Evolutionary conservation across 2,888 invertebrate species (phyloP).

Genomic region (Cyaniris semiargus): DNA sequence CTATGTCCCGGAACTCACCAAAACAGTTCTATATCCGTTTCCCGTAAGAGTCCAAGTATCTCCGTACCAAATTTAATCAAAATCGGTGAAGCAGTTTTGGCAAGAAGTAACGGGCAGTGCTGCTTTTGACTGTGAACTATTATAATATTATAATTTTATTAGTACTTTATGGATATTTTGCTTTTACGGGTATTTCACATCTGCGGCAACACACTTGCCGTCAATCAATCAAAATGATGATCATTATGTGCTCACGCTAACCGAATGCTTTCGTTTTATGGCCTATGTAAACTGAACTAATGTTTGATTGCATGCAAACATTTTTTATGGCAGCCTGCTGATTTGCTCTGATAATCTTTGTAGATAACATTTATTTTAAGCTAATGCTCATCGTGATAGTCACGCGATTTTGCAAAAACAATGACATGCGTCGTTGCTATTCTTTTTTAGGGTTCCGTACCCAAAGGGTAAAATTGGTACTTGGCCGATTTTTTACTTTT

Average conservation of each 20-base stretch:
- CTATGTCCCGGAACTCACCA: too few species aligned
- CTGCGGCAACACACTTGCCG: background rate
- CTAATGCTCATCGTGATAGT: background rate
- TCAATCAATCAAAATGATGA: background rate
- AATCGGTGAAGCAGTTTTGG: background rate
- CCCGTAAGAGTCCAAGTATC: too few species aligned
- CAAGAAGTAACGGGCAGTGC: too few species aligned
- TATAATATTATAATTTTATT: too few species aligned
- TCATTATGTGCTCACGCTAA: background rate
- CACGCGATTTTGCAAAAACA: background rate
- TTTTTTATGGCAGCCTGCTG: slow-evolving; percentile 1
- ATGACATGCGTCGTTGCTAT: background rate
- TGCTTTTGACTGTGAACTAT: too few species aligned
- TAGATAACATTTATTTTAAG: background rate
- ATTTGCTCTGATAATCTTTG: background rate
- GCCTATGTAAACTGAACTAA: background rate
- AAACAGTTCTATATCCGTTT: too few species aligned
- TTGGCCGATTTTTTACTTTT: too few species aligned
- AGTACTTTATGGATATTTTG: background rate
- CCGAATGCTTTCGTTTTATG: background rate
- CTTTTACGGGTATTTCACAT: background rate
- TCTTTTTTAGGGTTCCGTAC: background rate
- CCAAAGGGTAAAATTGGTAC: too few species aligned
- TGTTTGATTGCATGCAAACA: slow-evolving; percentile 7
- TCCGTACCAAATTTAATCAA: background rate